These are phyloP conservation scores for Petrocephalus sullivani DNA, from an alignment of 2,797 vertebrate genomes.

Conservation along the genomic window DNA sequence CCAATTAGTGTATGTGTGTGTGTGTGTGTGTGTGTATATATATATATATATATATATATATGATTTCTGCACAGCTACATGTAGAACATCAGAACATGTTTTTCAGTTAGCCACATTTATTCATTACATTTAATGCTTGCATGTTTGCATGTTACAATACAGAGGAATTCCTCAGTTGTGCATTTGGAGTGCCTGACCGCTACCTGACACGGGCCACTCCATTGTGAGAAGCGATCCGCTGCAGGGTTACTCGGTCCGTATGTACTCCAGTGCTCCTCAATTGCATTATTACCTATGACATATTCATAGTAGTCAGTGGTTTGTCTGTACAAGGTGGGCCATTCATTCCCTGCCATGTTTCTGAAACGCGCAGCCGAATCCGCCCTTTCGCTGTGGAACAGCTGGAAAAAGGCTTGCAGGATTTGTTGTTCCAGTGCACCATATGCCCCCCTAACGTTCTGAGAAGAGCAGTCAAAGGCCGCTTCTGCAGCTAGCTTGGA, in stretches of 20 bases:
- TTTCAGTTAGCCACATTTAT: neutral
- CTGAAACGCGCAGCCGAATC: neutral
- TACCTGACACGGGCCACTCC: neutral
- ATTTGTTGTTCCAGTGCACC: conserved; percentile 6
- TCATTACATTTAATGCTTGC: neutral
- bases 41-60: neutral
- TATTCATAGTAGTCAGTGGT: neutral
- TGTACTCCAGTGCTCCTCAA: neutral
- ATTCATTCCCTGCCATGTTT: conserved; percentile 12
- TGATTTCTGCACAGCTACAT: neutral
- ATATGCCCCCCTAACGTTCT: neutral
- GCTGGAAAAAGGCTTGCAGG: neutral
- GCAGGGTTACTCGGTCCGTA: neutral
- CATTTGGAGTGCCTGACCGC: neutral
- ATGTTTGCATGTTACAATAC: neutral
- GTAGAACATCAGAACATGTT: neutral
- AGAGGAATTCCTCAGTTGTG: neutral
- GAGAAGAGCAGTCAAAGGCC: neutral
- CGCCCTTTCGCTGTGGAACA: neutral
- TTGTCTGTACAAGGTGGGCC: neutral
- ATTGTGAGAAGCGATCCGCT: neutral
- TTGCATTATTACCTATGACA: conserved; percentile 1
- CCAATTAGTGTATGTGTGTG: too few relatives aligned
- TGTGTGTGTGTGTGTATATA: too few relatives aligned
- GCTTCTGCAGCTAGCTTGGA: neutral